These are phyloP conservation scores for Grammomys dolichurus DNA, from an alignment of 2,113 vertebrate genomes.

Conservation along the genomic window DNA sequence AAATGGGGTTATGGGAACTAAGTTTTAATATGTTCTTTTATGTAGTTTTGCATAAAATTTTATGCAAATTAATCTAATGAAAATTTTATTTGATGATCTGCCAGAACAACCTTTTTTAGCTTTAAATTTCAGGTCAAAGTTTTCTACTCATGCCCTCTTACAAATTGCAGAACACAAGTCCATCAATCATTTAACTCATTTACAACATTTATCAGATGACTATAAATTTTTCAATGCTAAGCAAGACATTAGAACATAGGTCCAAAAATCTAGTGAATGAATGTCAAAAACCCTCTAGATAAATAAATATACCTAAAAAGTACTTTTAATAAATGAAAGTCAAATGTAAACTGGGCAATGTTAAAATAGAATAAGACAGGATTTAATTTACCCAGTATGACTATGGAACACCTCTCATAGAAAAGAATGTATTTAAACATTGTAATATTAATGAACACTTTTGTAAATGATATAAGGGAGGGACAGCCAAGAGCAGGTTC, in stretches of 20 bases:
- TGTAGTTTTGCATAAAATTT: not conserved
- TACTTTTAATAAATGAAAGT: not conserved
- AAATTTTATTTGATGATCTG: not conserved
- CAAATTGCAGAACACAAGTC: not conserved
- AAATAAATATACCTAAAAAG: not conserved
- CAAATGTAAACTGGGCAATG: not conserved
- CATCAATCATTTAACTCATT: not conserved
- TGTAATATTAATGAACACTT: not conserved
- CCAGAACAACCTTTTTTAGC: not conserved
- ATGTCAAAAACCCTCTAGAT: not conserved
- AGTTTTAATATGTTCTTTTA: not conserved
- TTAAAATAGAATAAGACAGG: not conserved
- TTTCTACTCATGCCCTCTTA: not conserved
- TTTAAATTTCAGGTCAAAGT: conserved; percentile 47
- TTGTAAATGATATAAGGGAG: not conserved
- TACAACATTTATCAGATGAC: not conserved
- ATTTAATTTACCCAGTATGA: not conserved
- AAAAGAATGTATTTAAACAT: not conserved
- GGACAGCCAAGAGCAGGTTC: not conserved
- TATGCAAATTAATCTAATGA: not conserved
- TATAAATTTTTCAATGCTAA: not conserved
- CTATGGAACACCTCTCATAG: not conserved
- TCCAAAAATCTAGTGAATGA: not conserved
- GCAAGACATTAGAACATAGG: not conserved
- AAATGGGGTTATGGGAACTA: not conserved